phyloP scores from a whole-genome alignment of 2,797 vertebrate genomes.

The Epinephelus coioides region DNA sequence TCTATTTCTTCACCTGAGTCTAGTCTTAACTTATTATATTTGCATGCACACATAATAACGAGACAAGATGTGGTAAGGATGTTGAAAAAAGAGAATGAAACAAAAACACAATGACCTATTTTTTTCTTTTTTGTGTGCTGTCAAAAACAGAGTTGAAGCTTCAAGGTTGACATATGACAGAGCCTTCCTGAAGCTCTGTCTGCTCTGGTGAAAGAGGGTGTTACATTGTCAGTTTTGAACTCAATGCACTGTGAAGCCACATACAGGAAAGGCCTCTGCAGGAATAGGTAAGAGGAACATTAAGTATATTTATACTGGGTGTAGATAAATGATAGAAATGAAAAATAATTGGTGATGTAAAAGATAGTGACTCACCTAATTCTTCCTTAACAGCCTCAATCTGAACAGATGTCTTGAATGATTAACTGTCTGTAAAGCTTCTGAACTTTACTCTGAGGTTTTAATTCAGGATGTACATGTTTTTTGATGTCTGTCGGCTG shows the following conservation, averaged over 20 bases:
- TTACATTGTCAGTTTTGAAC: conserved; percentile 52
- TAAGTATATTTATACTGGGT: neutral
- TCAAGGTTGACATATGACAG: conserved; percentile 65
- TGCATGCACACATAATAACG: neutral
- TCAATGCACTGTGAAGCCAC: conserved; percentile 38
- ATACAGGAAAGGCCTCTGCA: neutral
- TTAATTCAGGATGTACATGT: neutral
- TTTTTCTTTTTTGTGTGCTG: conserved; percentile 40
- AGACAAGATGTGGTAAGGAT: conserved; percentile 4
- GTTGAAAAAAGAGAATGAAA: neutral
- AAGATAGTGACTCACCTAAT: neutral
- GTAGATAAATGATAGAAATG: neutral
- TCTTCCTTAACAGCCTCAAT: neutral
- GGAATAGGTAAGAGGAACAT: conserved; percentile 13
- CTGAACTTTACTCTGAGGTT: neutral
- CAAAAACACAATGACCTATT: conserved; percentile 34
- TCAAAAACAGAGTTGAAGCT: conserved; percentile 50
- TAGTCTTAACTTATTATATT: neutral
- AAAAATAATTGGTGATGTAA: neutral
- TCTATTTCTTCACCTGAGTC: conserved; percentile 2
- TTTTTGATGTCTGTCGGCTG: conserved; percentile 42
- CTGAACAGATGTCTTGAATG: neutral
- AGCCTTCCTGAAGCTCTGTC: conserved; percentile 61
- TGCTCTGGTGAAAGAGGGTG: conserved; percentile 41
- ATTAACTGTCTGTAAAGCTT: neutral